Evolutionary conservation across 1,140 invertebrate genomes (phyloP), one percentile per base, ranked within the genome.

Genomic region (Cylas formicarius): DNA sequence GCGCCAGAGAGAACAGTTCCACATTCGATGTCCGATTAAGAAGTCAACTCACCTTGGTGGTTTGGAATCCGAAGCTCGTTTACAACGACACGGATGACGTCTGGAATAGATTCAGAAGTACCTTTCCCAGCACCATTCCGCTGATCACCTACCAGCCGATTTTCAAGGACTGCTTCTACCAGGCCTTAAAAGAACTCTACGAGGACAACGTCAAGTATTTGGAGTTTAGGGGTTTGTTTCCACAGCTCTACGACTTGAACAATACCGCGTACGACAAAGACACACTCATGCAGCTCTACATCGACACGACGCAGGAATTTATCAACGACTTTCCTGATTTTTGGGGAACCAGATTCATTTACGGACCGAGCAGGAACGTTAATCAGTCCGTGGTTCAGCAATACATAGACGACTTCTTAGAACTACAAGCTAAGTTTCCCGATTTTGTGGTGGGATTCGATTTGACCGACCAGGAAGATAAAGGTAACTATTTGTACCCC

Each of bases 131-230:
- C 2, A 67, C 84, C 0, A 59, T 52, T 0, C 27, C 27, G 16
- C 5, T 29, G 5, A 29, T 29, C 4, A 29, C 3, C 11, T 29
- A 29, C 16, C 11, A 29, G 16, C 27, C 27, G 16, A 9, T 29
- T 29, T 29, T 29, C 16, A 29, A 29, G 9, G 9, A 29, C 4
- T 29, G 16, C 16, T 29, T 29, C 9, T 29, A 29, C 16, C 27
- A 29, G 16, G 9, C 9, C 3, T 29, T 29, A 29, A 3, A 9
- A 29, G 79, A 86, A 51, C 70, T 84, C 6, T 76, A 80, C 51
- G 72, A 82, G 1, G 87, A 90, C 53, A 86, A 88, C 57, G 70
- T 91, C 0, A 76, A 84, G 68, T 90, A 89, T 52, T 52, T 86
- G 0, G 87, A 92, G 69, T 58, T 90, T 2, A 61, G 80, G 45